These are phyloP conservation scores for Choloepus didactylus DNA, from an alignment of 2,797 vertebrate species.

Conservation along the genomic window DNA sequence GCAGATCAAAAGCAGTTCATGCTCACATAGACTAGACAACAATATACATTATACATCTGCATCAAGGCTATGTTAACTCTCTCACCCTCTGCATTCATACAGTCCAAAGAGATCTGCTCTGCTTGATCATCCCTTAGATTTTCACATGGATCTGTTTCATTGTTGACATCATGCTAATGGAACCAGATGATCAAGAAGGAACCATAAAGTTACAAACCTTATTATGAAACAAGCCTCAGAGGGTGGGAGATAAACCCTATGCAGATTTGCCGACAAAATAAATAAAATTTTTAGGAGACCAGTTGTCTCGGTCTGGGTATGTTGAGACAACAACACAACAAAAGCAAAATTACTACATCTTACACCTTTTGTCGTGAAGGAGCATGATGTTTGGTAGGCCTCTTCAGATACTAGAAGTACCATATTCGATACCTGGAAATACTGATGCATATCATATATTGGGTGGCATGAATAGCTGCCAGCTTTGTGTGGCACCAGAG, in stretches of 20 bases:
- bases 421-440: not conserved
- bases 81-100: not conserved
- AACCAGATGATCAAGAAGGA: not conserved
- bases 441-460: fast-evolving
- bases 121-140: not conserved
- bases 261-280: not conserved
- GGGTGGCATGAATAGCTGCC: fast-evolving
- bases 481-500: not conserved
- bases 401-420: not conserved
- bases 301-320: fast-evolving
- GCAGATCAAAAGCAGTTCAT: not conserved
- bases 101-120: not conserved
- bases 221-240: not conserved
- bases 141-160: not conserved
- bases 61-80: not conserved
- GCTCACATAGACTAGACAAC: not conserved
- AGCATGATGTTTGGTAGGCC: not conserved
- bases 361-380: not conserved
- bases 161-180: not conserved
- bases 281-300: not conserved
- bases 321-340: not conserved
- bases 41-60: not conserved
- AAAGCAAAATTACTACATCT: not conserved
- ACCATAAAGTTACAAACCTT: not conserved
- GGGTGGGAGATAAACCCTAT: not conserved